Evolutionary conservation across 2,797 vertebrate genomes (phyloP).

Genomic region (Oryzias sinensis): DNA sequence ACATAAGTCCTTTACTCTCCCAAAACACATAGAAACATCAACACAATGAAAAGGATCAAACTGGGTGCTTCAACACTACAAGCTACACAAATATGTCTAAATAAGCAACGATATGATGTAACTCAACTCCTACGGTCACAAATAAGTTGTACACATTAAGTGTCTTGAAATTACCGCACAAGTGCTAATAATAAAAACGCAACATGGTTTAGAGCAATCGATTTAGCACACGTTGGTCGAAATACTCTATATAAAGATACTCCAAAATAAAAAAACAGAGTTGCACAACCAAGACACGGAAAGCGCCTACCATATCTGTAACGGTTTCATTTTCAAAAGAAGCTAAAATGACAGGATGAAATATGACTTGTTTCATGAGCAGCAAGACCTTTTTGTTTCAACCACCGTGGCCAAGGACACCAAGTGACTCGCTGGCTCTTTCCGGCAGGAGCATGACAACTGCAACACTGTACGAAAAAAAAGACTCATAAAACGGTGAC

Average conservation of each 20-base stretch:
- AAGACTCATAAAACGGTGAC: conserved; percentile 58
- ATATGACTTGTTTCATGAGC: conserved; percentile 17
- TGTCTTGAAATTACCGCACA: too few species aligned
- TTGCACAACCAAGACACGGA: background rate
- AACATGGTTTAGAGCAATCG: background rate
- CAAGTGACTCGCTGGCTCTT: conserved; percentile 21
- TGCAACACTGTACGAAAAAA: conserved; percentile 57
- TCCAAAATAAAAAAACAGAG: conserved; percentile 1
- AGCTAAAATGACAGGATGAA: conserved; percentile 17
- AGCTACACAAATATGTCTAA: too few species aligned
- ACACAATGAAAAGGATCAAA: too few species aligned
- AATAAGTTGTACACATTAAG: too few species aligned
- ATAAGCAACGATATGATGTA: too few species aligned
- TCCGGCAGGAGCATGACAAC: conserved; percentile 55
- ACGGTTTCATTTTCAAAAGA: conserved; percentile 8
- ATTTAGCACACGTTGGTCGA: background rate
- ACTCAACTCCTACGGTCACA: too few species aligned
- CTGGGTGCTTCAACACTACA: too few species aligned
- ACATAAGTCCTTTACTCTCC: too few species aligned
- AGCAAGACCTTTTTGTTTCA: conserved; percentile 34
- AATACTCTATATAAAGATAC: background rate
- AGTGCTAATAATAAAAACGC: too few species aligned
- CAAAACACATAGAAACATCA: too few species aligned
- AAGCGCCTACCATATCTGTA: background rate
- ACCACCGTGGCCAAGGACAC: conserved; percentile 43